phyloP scores from a whole-genome alignment of 2,113 vertebrate genomes.

The Fregata magnificens region DNA sequence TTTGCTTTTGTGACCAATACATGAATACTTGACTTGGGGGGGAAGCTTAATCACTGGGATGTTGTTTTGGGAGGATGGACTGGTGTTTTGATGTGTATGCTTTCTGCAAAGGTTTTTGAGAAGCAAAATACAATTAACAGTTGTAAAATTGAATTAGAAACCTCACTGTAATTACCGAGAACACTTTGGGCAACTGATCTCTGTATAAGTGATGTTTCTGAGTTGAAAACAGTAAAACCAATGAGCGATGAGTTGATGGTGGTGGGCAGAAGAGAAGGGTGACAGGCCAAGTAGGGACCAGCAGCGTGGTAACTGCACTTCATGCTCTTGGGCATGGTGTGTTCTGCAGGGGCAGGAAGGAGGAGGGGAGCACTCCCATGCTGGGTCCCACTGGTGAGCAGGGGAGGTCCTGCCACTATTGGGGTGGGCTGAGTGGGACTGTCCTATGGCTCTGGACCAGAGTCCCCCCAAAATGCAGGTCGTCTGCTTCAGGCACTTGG shows the following conservation, averaged over 20 bases:
- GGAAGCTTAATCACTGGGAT: too few relatives aligned
- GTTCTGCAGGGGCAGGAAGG: neutral
- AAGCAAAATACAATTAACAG: too few relatives aligned
- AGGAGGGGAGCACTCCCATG: fast-evolving
- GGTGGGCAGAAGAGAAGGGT: neutral
- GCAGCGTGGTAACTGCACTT: neutral
- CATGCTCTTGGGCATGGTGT: neutral
- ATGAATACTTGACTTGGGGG: too few relatives aligned
- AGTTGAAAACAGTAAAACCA: neutral
- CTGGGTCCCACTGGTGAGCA: neutral
- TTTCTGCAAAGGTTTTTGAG: too few relatives aligned
- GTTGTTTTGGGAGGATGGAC: too few relatives aligned
- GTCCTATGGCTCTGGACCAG: neutral
- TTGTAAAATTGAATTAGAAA: too few relatives aligned
- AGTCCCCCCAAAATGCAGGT: neutral
- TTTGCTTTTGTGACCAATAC: too few relatives aligned
- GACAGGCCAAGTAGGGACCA: too few relatives aligned
- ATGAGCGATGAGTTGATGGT: neutral
- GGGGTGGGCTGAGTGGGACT: neutral
- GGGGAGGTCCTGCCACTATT: neutral
- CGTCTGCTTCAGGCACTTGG: neutral
- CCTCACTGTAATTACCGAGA: too few relatives aligned
- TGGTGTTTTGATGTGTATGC: too few relatives aligned
- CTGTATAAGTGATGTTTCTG: too few relatives aligned
- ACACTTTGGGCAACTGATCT: too few relatives aligned